Conservation (phyloP, 2,113 vertebrate genomes). For the Noctilio leporinus region DNA sequence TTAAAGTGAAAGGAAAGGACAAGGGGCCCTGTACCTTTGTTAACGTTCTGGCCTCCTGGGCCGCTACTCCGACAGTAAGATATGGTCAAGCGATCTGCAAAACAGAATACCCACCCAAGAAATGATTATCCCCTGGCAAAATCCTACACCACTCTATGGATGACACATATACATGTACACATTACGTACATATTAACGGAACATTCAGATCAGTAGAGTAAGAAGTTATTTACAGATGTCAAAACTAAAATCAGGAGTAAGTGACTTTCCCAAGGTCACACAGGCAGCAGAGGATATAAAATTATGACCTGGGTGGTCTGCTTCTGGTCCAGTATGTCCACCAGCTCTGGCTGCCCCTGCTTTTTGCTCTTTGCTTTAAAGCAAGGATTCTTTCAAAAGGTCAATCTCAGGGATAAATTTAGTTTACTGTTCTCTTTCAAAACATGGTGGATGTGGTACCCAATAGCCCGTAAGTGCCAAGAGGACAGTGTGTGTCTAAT, state of each 20-base stretch:
- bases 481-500: neutral
- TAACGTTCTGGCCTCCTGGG: slow-evolving; percentile 94
- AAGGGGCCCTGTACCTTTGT: slow-evolving; percentile 85
- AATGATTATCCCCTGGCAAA: neutral
- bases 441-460: neutral
- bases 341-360: neutral
- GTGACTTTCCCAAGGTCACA: neutral
- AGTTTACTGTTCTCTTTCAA: neutral
- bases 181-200: neutral
- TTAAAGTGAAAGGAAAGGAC: neutral
- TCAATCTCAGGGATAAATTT: neutral
- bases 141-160: neutral
- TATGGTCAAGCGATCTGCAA: slow-evolving; percentile 86
- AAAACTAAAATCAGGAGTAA: neutral
- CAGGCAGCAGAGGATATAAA: neutral
- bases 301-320: neutral
- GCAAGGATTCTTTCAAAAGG: neutral
- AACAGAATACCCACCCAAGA: neutral
- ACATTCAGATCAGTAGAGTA: neutral
- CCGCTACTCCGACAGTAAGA: slow-evolving; percentile 92
- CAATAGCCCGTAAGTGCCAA: neutral
- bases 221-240: neutral
- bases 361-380: neutral
- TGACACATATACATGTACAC: neutral
- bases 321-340: neutral